phyloP scores from a whole-genome alignment of 2,888 invertebrate genomes.

The Chloroclysta siterata region DNA sequence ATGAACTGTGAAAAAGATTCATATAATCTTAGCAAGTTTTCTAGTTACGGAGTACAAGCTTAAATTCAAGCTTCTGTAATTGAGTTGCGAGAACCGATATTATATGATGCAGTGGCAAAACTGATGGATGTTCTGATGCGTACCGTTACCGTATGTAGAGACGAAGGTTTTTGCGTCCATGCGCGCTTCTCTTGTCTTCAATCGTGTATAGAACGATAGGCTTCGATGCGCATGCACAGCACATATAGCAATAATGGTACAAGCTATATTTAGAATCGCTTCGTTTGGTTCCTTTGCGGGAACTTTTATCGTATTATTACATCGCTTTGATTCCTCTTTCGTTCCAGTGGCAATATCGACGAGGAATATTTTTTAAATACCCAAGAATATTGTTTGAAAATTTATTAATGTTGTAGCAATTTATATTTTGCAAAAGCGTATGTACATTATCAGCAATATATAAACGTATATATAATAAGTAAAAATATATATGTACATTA shows the following conservation, averaged over 20 bases:
- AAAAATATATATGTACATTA: background rate
- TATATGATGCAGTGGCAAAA: constrained; percentile 55
- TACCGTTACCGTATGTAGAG: constrained; percentile 58
- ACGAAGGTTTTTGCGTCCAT: constrained; percentile 70
- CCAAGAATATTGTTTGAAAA: background rate
- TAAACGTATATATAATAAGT: no score
- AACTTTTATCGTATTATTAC: constrained; percentile 54
- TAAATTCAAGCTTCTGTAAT: constrained; percentile 28
- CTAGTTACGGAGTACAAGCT: constrained; percentile 17
- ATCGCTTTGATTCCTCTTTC: constrained; percentile 36
- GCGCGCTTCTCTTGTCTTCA: constrained; percentile 68
- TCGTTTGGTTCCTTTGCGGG: constrained; percentile 61
- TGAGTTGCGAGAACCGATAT: constrained; percentile 45
- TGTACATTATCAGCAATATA: background rate
- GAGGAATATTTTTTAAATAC: constrained; percentile 3
- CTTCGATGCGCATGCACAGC: constrained; percentile 67
- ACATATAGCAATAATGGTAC: constrained; percentile 64
- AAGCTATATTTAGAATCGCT: constrained; percentile 74
- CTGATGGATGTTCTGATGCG: constrained; percentile 53
- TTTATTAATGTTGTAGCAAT: background rate
- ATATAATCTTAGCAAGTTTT: background rate
- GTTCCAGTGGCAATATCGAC: constrained; percentile 19
- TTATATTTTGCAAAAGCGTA: background rate
- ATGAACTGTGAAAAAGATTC: background rate
- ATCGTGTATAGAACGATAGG: constrained; percentile 76